A percentile compares a stretch with the other conserved stretches of the same genome.
phyloP scores from a whole-genome alignment of 2,113 vertebrate genomes.

The Cavia porcellus region DNA sequence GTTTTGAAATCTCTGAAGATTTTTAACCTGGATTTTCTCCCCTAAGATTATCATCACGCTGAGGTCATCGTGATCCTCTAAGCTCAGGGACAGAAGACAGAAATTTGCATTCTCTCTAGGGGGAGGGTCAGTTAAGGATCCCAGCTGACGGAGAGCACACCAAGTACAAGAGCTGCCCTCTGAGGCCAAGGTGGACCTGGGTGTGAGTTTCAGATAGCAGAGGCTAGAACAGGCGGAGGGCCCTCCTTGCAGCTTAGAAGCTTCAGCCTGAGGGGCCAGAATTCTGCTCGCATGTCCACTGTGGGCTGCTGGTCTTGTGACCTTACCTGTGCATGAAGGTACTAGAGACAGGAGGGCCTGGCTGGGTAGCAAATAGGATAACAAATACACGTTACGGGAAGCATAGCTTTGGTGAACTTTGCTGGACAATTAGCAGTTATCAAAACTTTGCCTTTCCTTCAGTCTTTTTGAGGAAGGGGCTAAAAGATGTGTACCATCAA shows the following conservation, averaged over 20 bases:
- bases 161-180: not conserved
- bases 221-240: not conserved
- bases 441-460: not conserved
- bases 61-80: not conserved
- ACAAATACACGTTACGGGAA: not conserved
- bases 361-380: not conserved
- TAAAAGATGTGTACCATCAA: not conserved
- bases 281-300: not conserved
- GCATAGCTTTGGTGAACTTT: not conserved
- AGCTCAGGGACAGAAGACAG: not conserved
- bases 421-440: not conserved
- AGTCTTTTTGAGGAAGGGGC: not conserved
- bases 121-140: not conserved
- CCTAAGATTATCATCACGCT: not conserved
- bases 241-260: not conserved
- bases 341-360: not conserved
- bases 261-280: not conserved
- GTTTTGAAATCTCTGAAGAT: constrained; percentile 6
- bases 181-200: not conserved
- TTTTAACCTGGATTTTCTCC: not conserved
- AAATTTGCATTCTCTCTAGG: not conserved
- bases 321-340: not conserved
- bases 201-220: not conserved
- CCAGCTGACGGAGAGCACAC: not conserved
- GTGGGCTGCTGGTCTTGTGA: not conserved